Evolutionary conservation across 2,888 invertebrate species (phyloP).

Genomic region (Sicus ferrugineus): DNA sequence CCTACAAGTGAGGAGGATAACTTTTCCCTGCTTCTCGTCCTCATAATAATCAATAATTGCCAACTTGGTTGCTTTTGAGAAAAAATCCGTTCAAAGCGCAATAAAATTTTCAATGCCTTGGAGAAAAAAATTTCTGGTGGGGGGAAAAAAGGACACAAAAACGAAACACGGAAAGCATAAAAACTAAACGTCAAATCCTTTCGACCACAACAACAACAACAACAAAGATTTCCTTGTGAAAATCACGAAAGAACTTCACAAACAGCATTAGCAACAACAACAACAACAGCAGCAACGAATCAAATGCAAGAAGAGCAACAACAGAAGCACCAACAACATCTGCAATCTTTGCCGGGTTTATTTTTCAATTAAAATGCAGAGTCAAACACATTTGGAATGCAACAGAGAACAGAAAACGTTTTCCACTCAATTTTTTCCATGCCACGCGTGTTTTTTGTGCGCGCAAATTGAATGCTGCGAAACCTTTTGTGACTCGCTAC

Average conservation of each 20-base stretch:
- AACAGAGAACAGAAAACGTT: not conserved
- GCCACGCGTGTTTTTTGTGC: not conserved
- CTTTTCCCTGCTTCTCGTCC: too few species aligned
- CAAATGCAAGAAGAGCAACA: not conserved
- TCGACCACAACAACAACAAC: not conserved
- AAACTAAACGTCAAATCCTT: not conserved
- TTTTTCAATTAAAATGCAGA: constrained; percentile 29
- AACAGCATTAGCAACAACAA: not conserved
- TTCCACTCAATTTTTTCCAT: not conserved
- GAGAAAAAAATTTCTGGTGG: too few species aligned
- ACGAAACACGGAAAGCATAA: not conserved
- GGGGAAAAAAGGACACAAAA: not conserved
- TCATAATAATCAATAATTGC: too few species aligned
- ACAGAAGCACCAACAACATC: not conserved
- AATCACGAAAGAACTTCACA: not conserved
- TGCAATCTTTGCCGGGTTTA: not conserved
- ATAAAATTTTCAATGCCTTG: too few species aligned
- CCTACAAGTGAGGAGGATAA: too few species aligned
- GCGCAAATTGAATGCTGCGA: constrained; percentile 16
- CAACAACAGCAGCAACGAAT: not conserved
- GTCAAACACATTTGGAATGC: constrained; percentile 26
- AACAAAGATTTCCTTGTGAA: not conserved
- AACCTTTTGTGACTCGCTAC: constrained; percentile 10
- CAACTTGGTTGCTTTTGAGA: too few species aligned
- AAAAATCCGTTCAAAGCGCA: not conserved